phyloP scores from a whole-genome alignment of 2,113 vertebrate genomes.

The Muntiacus muntjak region DNA sequence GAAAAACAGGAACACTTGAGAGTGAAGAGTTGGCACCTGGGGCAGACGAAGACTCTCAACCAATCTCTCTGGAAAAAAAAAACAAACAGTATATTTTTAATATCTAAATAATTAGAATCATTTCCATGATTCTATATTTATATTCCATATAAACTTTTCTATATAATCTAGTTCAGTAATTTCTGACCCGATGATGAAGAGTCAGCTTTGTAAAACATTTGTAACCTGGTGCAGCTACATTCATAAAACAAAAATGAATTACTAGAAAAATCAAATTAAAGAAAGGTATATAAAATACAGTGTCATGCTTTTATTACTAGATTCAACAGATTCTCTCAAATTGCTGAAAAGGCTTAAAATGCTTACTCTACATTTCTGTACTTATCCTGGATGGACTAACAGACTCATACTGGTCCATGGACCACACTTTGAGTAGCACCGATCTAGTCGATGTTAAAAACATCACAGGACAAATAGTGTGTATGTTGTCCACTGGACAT shows the following conservation, averaged over 20 bases:
- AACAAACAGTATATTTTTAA: slow-evolving; percentile 35
- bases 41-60: slow-evolving; percentile 98
- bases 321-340: neutral
- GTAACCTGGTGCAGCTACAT: neutral
- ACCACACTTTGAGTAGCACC: neutral
- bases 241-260: slow-evolving; percentile 17
- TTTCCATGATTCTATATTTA: neutral
- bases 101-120: slow-evolving; percentile 36
- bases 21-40: slow-evolving; percentile 97
- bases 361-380: neutral
- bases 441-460: neutral
- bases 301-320: neutral
- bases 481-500: neutral
- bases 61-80: slow-evolving; percentile 91
- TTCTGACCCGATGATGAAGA: neutral
- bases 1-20: slow-evolving; percentile 99
- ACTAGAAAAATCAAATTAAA: slow-evolving; percentile 4
- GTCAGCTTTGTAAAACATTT: neutral
- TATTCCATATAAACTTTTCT: neutral
- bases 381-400: neutral
- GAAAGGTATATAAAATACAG: neutral
- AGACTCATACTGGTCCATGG: neutral
- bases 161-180: neutral
- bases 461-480: neutral
- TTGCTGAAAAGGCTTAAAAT: neutral